Evolutionary conservation across 2,113 vertebrate species (phyloP), one percentile per base, ranked within the genome.

Genomic region (Notothenia rossii): DNA sequence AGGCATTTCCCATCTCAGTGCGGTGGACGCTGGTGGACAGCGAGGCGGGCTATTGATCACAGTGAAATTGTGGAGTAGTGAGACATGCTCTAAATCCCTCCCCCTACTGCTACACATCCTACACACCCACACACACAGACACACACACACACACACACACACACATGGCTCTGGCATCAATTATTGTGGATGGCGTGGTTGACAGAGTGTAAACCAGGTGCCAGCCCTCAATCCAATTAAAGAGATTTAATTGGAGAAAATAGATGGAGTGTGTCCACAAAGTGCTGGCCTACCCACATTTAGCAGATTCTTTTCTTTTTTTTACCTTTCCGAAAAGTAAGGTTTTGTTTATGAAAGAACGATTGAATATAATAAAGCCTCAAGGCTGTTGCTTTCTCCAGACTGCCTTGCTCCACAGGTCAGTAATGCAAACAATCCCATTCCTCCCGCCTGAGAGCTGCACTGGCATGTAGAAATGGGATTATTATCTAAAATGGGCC

Each of bases 131-230:
- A 45, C 71, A 74, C 75, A 45, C 83, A 58, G 65, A 46, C 71
- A 74, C 75, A 45, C 59, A 65, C 71, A 46, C 62, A 80, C 56
- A 79, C 81, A 83, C 75, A 64, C 64, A 75, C 74, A 74, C 79
- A 70, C 82, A 58, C 74, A 77, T 58, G 4, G 67, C 85, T 77
- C 81, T 75, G 81, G 79, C 92, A 93, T 93, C 91, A 92, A 91
- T 93, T 93, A 92, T 86, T 88, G 89, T 90, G 91, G 88, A 87
- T 81, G 89, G 87, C 73, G 88, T 91, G 94, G 91, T 91, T 92
- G 93, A 92, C 90, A 89, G 91, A 90, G 91, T 93, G 91, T 94
- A 91, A 92, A 93, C 92, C 92, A 94, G 93, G 92, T 94, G 91
- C 90, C 89, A 90, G 89, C 85, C 88, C 92, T 94, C 92, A 88